phyloP scores from a whole-genome alignment of 2,888 invertebrate species.

The Odontocolon sp. region DNA sequence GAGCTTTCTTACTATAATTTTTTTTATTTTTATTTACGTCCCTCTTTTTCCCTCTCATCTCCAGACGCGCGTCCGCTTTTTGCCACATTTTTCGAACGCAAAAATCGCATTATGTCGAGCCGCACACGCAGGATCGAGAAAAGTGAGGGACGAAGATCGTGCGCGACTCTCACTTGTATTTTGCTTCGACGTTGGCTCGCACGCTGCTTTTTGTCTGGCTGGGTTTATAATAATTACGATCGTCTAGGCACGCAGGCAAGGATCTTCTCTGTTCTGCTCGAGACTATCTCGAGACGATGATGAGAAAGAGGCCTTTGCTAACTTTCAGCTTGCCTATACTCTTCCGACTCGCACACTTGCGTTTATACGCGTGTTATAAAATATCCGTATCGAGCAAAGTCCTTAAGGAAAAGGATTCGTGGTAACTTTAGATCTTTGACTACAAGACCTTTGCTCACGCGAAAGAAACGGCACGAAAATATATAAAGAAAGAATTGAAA shows the following conservation, averaged over 20 bases:
- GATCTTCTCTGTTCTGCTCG: conserved; percentile 29
- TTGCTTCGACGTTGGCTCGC: conserved; percentile 57
- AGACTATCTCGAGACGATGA: conserved; percentile 43
- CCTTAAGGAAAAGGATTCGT: not conserved
- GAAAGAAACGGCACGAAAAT: no score
- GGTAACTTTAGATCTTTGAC: not conserved
- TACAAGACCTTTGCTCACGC: not conserved
- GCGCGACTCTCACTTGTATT: conserved; percentile 33
- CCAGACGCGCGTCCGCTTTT: conserved; percentile 64
- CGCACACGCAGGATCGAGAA: conserved; percentile 58
- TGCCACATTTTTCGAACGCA: conserved; percentile 67
- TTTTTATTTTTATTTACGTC: no score
- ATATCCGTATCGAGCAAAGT: conserved; percentile 12
- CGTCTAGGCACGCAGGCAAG: conserved; percentile 64
- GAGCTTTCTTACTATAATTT: not conserved
- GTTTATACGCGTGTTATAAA: not conserved
- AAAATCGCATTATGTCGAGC: conserved; percentile 69
- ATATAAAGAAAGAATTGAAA: no score
- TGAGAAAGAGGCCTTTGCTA: no score
- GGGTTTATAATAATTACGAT: conserved; percentile 65
- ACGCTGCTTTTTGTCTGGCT: conserved; percentile 62
- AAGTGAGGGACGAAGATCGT: conserved; percentile 20
- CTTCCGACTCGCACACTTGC: conserved; percentile 7
- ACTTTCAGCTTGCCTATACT: not conserved
- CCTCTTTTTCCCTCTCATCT: conserved; percentile 15